These are phyloP conservation scores for Lagodon rhomboides DNA, from an alignment of 2,797 vertebrate species.

Conservation along the genomic window DNA sequence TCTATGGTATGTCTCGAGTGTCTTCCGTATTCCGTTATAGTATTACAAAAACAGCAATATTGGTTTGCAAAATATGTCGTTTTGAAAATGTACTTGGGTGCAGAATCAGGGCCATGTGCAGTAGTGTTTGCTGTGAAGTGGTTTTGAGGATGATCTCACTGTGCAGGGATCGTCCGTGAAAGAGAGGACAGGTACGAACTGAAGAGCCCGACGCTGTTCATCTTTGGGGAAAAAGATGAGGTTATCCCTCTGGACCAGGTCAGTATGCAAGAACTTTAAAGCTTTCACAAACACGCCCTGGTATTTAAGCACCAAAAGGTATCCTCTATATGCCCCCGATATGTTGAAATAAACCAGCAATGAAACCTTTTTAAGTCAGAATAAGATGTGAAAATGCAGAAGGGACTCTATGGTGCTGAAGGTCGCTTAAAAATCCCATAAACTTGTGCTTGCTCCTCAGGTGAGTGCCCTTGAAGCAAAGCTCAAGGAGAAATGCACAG, in stretches of 20 bases:
- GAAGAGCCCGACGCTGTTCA: constrained; percentile 87
- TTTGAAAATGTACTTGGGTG: neutral
- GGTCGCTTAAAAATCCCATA: neutral
- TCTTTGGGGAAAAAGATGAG: constrained; percentile 88
- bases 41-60: neutral
- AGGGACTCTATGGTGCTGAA: neutral
- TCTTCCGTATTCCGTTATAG: neutral
- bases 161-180: constrained; percentile 85
- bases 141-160: neutral
- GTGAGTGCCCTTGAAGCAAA: constrained; percentile 86
- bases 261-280: neutral
- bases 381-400: neutral
- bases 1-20: constrained; percentile 76
- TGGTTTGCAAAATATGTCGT: neutral
- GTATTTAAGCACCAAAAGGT: neutral
- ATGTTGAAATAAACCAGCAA: neutral
- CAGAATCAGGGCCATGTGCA: too few species aligned
- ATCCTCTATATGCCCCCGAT: neutral
- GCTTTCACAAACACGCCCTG: neutral
- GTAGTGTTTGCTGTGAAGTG: neutral
- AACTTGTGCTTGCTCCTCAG: constrained; percentile 69
- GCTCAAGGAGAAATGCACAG: constrained; percentile 88
- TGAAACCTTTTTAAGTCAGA: neutral
- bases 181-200: constrained; percentile 80
- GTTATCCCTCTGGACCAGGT: constrained; percentile 87